phyloP scores from a whole-genome alignment of 1,140 invertebrate species.

The Elymnias hypermnestra region DNA sequence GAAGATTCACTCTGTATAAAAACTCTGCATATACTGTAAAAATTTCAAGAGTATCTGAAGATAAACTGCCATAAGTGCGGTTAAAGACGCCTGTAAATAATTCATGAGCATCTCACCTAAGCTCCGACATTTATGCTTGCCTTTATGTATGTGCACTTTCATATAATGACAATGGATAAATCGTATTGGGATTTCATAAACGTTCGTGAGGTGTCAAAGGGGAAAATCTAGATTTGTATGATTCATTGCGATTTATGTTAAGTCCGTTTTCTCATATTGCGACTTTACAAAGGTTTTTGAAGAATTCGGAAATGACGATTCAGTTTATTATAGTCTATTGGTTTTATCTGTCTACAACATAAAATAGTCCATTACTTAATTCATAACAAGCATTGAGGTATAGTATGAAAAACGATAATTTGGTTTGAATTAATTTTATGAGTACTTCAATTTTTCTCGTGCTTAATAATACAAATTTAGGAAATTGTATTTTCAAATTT shows the following conservation, averaged over 20 bases:
- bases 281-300: not conserved
- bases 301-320: slow-evolving; percentile 6
- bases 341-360: too few species aligned
- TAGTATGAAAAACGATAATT: too few species aligned
- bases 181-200: slow-evolving; percentile 33
- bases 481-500: too few species aligned
- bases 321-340: too few species aligned
- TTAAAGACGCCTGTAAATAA: slow-evolving; percentile 47
- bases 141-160: slow-evolving; percentile 13
- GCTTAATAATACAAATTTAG: too few species aligned
- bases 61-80: slow-evolving; percentile 32
- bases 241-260: slow-evolving; percentile 26
- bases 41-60: slow-evolving; percentile 17
- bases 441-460: too few species aligned
- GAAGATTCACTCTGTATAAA: too few species aligned
- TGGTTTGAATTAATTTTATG: too few species aligned
- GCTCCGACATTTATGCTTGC: slow-evolving; percentile 15
- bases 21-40: slow-evolving; percentile 1
- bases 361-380: too few species aligned
- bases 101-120: slow-evolving; percentile 49
- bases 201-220: slow-evolving; percentile 50
- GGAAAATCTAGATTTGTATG: slow-evolving; percentile 45
- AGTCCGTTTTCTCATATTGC: not conserved
- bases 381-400: too few species aligned
- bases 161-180: slow-evolving; percentile 46